Base-by-base conservation (phyloP, 2,888 invertebrate species). In the Dynastes grantii region DNA sequence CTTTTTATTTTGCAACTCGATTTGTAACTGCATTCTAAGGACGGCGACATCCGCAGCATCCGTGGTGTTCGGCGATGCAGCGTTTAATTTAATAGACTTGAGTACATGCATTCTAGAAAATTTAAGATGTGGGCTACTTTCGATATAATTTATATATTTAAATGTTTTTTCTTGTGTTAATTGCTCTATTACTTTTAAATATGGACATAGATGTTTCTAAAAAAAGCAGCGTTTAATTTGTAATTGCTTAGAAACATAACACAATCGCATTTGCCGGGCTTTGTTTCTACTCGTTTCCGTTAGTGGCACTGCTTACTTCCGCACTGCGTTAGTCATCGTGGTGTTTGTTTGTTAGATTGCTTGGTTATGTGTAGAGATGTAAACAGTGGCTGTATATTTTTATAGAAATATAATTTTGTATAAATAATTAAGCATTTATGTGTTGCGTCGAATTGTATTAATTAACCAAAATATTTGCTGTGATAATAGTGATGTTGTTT, bases 1-100 rank as follows among this genome's bases (percentile, higher is more conserved):
- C 11, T 92, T 92, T 0, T 92, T 91, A 65, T 92, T 92, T 53
- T 90, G 90, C 2, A 92, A 90, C 85, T 94, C 94, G 75, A 90
- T 89, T 84, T 93, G 92, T 0, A 94, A 85, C 90, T 94, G 91
- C 13, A 87, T 87, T 80, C 87, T 84, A 68, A 88, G 80, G 16
- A 85, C 86, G 61, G 86, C 87, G 64, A 84, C 84, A 80, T 84
- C 81, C 75, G 81, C 81, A 4, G 81, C 80, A 1, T 77, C 79
- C 22, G 53, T 29, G n/a, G 75, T 70, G 37, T 64, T 64, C 45
- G 79, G 77, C n/a, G 79, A 77, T 37, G 73, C 58, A 13, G 73
- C 16, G 58, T 77, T 77, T 75, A 79, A 75, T 67, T 79, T 79
- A 61, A 81, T 29, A 27, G 80, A 77, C 45, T 81, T 80, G 29